Percentiles rank a stretch among this genome's conserved stretches.
Evolutionary conservation across 2,888 invertebrate species (phyloP).

Genomic region (Bugula neritina): DNA sequence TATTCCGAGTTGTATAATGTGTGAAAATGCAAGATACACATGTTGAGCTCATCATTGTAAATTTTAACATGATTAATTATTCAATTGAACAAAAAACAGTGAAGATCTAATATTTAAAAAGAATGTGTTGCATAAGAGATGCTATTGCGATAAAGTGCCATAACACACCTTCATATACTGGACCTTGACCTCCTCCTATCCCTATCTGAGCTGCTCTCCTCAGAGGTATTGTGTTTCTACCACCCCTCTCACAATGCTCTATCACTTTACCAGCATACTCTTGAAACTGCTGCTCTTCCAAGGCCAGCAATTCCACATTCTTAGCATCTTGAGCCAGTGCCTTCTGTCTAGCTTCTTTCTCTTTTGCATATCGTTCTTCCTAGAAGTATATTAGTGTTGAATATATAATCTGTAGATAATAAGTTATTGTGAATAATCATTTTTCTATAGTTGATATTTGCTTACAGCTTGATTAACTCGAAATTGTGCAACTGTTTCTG

Average conservation of each 20-base stretch:
- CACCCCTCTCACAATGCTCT: constrained; percentile 49
- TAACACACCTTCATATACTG: constrained; percentile 41
- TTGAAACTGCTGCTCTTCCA: constrained; percentile 53
- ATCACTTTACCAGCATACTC: constrained; percentile 50
- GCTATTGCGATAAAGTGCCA: too few species aligned
- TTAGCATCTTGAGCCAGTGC: constrained; percentile 41
- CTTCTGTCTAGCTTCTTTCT: constrained; percentile 33
- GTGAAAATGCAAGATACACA: too few species aligned
- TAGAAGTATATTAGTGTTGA: too few species aligned
- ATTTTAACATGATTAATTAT: too few species aligned
- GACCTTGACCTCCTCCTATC: constrained; percentile 48
- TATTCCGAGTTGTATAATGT: too few species aligned
- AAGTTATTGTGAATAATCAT: too few species aligned
- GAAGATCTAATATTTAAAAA: too few species aligned
- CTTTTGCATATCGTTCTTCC: constrained; percentile 33
- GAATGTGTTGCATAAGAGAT: too few species aligned
- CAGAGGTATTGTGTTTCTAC: constrained; percentile 50
- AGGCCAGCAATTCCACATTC: constrained; percentile 43
- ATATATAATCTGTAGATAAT: too few species aligned
- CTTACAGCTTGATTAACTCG: constrained; percentile 44
- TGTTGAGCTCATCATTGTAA: too few species aligned
- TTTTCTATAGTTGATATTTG: too few species aligned
- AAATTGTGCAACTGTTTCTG: constrained; percentile 38
- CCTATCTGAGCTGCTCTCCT: constrained; percentile 45
- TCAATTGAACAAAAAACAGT: too few species aligned